Percentiles rank a stretch among this genome's conserved stretches.
Evolutionary conservation across 2,113 vertebrate genomes (phyloP).

Genomic region (Pyxicephalus adspersus): DNA sequence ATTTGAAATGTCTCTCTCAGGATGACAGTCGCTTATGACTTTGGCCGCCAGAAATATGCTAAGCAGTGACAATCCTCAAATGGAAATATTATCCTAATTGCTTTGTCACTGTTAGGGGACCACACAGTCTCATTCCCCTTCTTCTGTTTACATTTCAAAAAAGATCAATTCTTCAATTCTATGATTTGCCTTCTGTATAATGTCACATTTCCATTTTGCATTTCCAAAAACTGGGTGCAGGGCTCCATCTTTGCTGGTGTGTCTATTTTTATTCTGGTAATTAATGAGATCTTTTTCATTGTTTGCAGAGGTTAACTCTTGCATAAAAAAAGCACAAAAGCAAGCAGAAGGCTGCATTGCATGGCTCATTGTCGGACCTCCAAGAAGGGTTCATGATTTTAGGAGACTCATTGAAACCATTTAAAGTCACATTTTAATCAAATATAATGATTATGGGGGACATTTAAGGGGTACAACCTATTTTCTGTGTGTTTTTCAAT

Average conservation of each 20-base stretch:
- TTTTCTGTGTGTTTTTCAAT: too few relatives aligned
- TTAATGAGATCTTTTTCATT: constrained; percentile 63
- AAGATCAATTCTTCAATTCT: constrained; percentile 56
- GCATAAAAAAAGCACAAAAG: constrained; percentile 56
- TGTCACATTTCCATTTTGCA: constrained; percentile 66
- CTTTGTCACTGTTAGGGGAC: neutral
- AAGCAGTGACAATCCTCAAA: constrained; percentile 9
- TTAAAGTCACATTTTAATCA: too few relatives aligned
- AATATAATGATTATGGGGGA: too few relatives aligned
- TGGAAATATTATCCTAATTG: constrained; percentile 24
- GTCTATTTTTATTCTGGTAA: constrained; percentile 66
- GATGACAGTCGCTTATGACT: neutral
- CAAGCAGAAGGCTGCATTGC: constrained; percentile 61
- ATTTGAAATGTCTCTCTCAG: neutral
- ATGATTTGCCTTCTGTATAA: constrained; percentile 45
- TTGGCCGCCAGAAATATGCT: neutral
- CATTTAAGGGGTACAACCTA: too few relatives aligned
- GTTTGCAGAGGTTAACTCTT: constrained; percentile 64
- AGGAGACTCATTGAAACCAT: too few relatives aligned
- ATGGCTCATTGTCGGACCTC: constrained; percentile 57
- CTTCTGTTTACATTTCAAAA: neutral
- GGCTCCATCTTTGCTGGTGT: constrained; percentile 60
- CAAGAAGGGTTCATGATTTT: too few relatives aligned
- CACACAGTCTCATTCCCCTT: neutral
- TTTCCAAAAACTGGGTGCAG: constrained; percentile 66